Conservation (phyloP, 2,113 vertebrate genomes). For the Thalassoma bifasciatum region DNA sequence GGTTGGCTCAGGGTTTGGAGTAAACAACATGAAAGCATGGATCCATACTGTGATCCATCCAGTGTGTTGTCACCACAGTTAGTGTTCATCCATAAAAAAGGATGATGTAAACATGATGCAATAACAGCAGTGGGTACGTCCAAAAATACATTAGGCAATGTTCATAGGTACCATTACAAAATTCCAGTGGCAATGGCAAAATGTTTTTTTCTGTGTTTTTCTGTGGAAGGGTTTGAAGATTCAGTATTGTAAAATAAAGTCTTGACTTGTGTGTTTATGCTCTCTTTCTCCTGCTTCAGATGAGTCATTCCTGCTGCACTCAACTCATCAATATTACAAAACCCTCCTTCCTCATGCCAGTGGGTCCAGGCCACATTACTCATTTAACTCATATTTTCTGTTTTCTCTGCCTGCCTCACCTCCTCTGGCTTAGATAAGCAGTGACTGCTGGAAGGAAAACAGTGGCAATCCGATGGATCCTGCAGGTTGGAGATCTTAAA, state of each 20-base stretch:
- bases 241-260: neutral
- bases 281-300: conserved; percentile 41
- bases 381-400: conserved; percentile 80
- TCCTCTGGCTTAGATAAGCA: conserved; percentile 33
- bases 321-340: conserved; percentile 82
- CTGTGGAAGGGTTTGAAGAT: neutral
- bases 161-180: no score
- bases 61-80: no score
- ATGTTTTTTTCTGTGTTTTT: neutral
- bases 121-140: no score
- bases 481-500: conserved; percentile 3
- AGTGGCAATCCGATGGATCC: neutral
- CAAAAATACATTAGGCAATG: no score
- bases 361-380: conserved; percentile 73
- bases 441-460: conserved; percentile 8
- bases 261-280: conserved; percentile 24
- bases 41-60: no score
- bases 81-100: no score
- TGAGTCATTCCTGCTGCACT: conserved; percentile 70
- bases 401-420: conserved; percentile 57
- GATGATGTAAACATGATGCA: no score
- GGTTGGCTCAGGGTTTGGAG: no score
- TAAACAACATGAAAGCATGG: no score
- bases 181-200: neutral
- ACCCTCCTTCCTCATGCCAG: conserved; percentile 55